Evolutionary conservation across 2,888 invertebrate genomes (phyloP), one percentile per base, ranked within the genome.

Genomic region (Dusona sp.): DNA sequence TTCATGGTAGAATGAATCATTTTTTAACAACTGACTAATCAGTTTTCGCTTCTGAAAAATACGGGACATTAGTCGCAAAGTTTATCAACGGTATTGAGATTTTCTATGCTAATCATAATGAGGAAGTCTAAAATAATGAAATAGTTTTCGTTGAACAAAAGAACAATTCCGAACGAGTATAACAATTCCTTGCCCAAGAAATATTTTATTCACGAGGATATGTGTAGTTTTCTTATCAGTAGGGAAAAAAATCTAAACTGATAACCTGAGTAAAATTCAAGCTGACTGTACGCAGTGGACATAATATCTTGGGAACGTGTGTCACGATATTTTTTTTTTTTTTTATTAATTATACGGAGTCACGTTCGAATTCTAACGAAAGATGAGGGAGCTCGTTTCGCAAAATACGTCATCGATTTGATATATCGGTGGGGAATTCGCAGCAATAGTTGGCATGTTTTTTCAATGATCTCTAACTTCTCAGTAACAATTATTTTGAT

Each of bases 301-400:
- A 48, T 74, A 61, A 73, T 78, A 67, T 73, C 25, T 61, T 64
- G 77, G 54, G 45, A 64, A 45, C 77, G 51, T 74, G 79, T 64
- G 82, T 81, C 78, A 81, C 45, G 19, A 42, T 33, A 70, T 70
- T 74, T 74, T 61, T 68, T 36, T 33, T 42, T 11, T 38, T 68
- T 64, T n/a, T n/a, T n/a, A n/a, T n/a, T n/a, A n/a, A n/a, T n/a
- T 83, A 36, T 70, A 48, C 48, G 16, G 25, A 19, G 64, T 11
- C 19, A 61, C 25, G 51, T 38, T 75, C 45, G 57, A 64, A 65
- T 57, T n/a, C 19, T 61, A 48, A 70, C 68, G 57, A 22, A 68
- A 48, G 45, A 45, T 38, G n/a, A 33, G n/a, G 29, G 64, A 65
- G 13, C n/a, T 65, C n/a, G 77, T 64, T 36, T 64, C 22, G 29